phyloP scores from a whole-genome alignment of 2,113 vertebrate genomes.

The Notarius quadriscutis region DNA sequence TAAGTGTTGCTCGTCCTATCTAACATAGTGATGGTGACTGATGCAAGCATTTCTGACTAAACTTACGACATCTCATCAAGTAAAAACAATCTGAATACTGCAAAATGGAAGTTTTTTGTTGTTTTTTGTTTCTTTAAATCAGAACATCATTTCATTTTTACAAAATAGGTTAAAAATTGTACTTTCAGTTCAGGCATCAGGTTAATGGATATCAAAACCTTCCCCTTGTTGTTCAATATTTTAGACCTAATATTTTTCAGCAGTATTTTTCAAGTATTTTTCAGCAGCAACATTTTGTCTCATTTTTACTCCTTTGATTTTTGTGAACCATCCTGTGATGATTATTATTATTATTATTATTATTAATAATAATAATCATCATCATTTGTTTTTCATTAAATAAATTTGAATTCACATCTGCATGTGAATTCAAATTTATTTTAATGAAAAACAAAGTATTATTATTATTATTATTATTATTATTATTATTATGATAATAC shows the following conservation, averaged over 20 bases:
- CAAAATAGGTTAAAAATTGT: neutral
- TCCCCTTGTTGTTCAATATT: neutral
- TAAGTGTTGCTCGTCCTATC: neutral
- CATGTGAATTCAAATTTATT: too few relatives aligned
- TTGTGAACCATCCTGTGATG: neutral
- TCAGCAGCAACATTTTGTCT: neutral
- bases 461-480: too few relatives aligned
- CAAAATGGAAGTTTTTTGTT: neutral
- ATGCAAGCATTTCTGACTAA: neutral
- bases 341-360: too few relatives aligned
- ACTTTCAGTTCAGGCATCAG: neutral
- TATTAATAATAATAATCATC: too few relatives aligned
- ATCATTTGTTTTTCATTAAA: neutral
- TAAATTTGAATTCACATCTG: neutral
- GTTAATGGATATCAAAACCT: too few relatives aligned
- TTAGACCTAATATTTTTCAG: neutral
- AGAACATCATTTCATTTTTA: neutral
- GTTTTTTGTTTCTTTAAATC: neutral
- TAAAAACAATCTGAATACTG: neutral
- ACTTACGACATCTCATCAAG: neutral
- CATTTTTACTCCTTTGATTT: neutral
- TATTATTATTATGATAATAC: too few relatives aligned
- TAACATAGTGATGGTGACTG: neutral
- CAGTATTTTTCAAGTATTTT: neutral
- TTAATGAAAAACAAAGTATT: too few relatives aligned